phyloP scores from a whole-genome alignment of 92 coral and sea anemone genomes.

The Epizoanthus scotinus region DNA sequence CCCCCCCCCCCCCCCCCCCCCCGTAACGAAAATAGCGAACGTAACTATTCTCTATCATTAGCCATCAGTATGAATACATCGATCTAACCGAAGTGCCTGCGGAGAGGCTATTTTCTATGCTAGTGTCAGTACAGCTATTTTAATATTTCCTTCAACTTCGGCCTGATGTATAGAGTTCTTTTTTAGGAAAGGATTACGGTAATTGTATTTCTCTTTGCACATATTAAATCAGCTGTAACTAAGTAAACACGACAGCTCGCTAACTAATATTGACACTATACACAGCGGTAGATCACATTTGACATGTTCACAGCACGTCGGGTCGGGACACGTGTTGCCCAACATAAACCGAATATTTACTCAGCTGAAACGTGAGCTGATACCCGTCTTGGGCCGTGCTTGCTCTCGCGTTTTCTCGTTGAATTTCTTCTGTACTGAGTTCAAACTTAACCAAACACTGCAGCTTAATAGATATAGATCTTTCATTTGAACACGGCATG shows the following conservation, averaged over 20 bases:
- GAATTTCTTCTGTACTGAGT: not conserved
- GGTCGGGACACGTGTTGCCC: slow-evolving; percentile 5
- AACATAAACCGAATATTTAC: not conserved
- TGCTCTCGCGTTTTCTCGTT: not conserved
- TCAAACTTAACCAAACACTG: not conserved
- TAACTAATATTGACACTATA: slow-evolving; percentile 29
- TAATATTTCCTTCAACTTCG: too few relatives aligned
- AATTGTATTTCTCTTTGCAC: too few relatives aligned
- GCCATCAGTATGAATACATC: too few relatives aligned
- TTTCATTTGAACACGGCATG: not conserved
- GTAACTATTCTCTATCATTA: too few relatives aligned
- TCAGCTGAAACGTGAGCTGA: slow-evolving; percentile 27
- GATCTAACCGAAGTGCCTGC: too few relatives aligned
- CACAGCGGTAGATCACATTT: slow-evolving; percentile 17
- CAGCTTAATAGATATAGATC: not conserved
- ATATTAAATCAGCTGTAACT: too few relatives aligned
- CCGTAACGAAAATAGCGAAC: too few relatives aligned
- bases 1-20: too few relatives aligned
- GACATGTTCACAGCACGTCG: slow-evolving; percentile 29
- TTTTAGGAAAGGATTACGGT: too few relatives aligned
- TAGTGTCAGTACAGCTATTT: too few relatives aligned
- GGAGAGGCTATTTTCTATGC: too few relatives aligned
- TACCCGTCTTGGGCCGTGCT: not conserved
- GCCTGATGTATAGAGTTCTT: too few relatives aligned
- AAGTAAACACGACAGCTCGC: slow-evolving; percentile 18